These are phyloP conservation scores for Alethe diademata DNA, from an alignment of 2,113 vertebrate genomes.

Conservation along the genomic window DNA sequence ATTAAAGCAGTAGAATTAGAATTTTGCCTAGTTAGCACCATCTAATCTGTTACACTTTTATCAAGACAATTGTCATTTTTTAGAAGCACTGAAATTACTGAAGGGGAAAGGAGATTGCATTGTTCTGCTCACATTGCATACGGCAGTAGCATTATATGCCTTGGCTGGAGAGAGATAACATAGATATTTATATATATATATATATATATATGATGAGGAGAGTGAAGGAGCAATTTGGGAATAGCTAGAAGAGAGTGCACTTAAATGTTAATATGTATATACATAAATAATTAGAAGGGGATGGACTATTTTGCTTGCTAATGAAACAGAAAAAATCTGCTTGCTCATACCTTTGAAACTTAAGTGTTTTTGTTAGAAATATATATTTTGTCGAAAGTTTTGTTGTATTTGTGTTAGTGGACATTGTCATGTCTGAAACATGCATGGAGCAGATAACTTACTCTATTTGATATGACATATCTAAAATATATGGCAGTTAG, in stretches of 20 bases:
- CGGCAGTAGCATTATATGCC: not conserved
- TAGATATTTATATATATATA: not conserved
- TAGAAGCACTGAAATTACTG: not conserved
- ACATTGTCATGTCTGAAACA: not conserved
- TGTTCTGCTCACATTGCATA: not conserved
- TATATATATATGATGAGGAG: not conserved
- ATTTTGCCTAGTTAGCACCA: not conserved
- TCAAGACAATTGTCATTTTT: not conserved
- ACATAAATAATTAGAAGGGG: not conserved
- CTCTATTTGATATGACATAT: not conserved
- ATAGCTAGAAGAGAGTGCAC: not conserved
- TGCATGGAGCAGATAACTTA: not conserved
- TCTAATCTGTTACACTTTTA: not conserved
- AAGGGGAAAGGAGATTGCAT: accelerated
- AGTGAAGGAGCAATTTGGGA: not conserved
- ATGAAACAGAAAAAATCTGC: not conserved
- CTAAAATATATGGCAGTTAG: not conserved
- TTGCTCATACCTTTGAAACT: not conserved
- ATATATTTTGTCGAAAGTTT: not conserved
- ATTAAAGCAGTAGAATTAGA: not conserved
- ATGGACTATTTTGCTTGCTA: not conserved
- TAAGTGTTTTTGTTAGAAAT: not conserved
- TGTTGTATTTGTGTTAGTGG: not conserved
- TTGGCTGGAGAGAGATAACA: not conserved
- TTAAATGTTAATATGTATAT: not conserved